phyloP scores from a whole-genome alignment of 1,140 invertebrate genomes.

The Danaus melanippus region DNA sequence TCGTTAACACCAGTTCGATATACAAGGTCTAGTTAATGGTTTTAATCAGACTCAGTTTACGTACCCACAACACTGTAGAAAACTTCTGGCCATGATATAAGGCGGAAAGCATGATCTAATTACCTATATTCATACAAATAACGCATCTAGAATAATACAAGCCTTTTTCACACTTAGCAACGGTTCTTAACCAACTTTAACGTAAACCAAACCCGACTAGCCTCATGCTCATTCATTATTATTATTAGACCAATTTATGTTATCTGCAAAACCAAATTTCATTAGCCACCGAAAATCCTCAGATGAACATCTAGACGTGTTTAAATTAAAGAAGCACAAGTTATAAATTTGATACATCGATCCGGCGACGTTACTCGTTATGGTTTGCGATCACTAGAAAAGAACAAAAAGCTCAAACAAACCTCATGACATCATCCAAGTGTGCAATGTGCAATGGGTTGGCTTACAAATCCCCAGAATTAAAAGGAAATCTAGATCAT shows the following conservation, averaged over 20 bases:
- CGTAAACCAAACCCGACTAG: slow-evolving; percentile 19
- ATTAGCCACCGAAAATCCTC: slow-evolving; percentile 16
- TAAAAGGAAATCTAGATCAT: slow-evolving; percentile 17
- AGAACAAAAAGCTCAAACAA: slow-evolving; percentile 13
- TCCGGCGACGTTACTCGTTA: too few species aligned
- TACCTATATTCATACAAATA: slow-evolving; percentile 7
- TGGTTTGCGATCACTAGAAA: too few species aligned
- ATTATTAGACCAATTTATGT: slow-evolving; percentile 4
- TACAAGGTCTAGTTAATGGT: too few species aligned
- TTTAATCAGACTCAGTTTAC: slow-evolving; percentile 10
- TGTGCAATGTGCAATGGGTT: slow-evolving; percentile 17
- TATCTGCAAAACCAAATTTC: slow-evolving; percentile 7
- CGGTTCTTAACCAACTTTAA: slow-evolving; percentile 16
- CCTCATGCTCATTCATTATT: slow-evolving; percentile 16
- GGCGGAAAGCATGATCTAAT: slow-evolving; percentile 17
- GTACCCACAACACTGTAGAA: slow-evolving; percentile 9
- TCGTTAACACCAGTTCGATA: too few species aligned
- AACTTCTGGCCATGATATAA: slow-evolving; percentile 10
- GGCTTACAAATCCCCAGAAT: slow-evolving; percentile 14
- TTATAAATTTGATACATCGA: too few species aligned
- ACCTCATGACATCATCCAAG: slow-evolving; percentile 21
- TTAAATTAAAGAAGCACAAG: too few species aligned
- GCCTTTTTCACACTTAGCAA: slow-evolving; percentile 17
- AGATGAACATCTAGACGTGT: slow-evolving; percentile 4
- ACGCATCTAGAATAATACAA: slow-evolving; percentile 19